Base-by-base conservation (phyloP, 2,113 vertebrate genomes). In the Corydoras sp. region DNA sequence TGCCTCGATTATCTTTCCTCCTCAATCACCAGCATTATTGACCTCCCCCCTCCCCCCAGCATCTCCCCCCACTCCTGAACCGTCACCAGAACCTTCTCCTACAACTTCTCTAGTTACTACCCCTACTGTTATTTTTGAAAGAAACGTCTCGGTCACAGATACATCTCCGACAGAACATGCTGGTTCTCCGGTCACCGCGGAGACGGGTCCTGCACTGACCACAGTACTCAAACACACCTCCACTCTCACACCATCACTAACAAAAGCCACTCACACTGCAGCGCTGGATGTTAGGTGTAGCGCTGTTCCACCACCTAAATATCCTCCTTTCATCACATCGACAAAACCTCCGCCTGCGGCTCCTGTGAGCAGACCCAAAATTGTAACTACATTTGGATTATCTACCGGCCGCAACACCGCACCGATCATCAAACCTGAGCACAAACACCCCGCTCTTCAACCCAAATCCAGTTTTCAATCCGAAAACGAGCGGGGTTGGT, bases 371-470 rank as follows among this genome's bases (percentile, higher is more conserved):
- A 69, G 76, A 64, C 76, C 79, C 50, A 80, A 80, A 75, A 72
- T 77, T 48, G 70, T 80, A 58, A 80, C 79, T 18, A 80, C 79
- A 11, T 77, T 80, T 56, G 79, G 79, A 75, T 64, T 80, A 68
- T 80, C 79, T 0, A 73, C 76, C 60, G 64, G 76, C 63, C 69
- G 76, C 4, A 76, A 79, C 70, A 79, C 77, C 8, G 70, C 74
- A 11, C 77, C 77, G 9, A 79, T 79, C n/a, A 2, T 55, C 43
- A 79, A 76, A 62, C 62, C 66, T 29, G 77, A 79, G 9, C 68
- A 66, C 4, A 76, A 79, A 53, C 77, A 61, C 58, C 32, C 73
- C 5, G 59, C 51, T 12, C 56, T 15, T 43, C 73, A 65, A 62
- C 62, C 62, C 14, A 79, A 79, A 72, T 58, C 50, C 14, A 68